Conservation (phyloP, 2,888 invertebrate species). For the Drepana falcataria region DNA sequence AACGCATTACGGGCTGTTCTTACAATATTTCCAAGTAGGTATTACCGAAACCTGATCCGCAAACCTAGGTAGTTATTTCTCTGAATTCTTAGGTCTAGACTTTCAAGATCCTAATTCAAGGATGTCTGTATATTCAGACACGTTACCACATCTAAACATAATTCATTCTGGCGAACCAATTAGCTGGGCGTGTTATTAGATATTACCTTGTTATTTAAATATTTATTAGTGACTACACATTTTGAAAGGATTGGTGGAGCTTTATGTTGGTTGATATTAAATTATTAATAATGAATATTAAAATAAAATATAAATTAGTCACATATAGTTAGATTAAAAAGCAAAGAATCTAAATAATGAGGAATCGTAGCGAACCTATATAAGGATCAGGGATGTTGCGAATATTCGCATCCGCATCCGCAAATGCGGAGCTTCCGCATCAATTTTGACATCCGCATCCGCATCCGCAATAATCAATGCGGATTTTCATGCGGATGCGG, state of each 20-base stretch:
- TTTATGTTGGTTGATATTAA: neutral
- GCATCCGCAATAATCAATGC: too few relatives aligned
- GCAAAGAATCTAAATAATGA: too few relatives aligned
- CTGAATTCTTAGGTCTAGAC: slow-evolving; percentile 31
- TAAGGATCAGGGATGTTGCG: too few relatives aligned
- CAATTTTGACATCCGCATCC: too few relatives aligned
- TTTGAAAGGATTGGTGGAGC: neutral
- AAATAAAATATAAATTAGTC: neutral
- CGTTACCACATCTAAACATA: neutral
- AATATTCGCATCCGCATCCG: too few relatives aligned
- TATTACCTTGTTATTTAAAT: neutral
- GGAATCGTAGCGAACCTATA: too few relatives aligned
- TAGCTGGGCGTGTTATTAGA: neutral
- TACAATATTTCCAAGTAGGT: neutral
- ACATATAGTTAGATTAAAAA: too few relatives aligned
- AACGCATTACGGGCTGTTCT: neutral
- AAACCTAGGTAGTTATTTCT: slow-evolving; percentile 29
- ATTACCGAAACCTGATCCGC: slow-evolving; percentile 19
- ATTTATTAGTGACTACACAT: neutral
- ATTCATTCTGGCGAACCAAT: neutral
- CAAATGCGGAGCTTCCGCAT: too few relatives aligned
- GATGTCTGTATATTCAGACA: neutral
- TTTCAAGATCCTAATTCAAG: slow-evolving; percentile 6
- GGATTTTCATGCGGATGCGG: too few relatives aligned
- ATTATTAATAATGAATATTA: too few relatives aligned